Evolutionary conservation across 2,888 invertebrate species (phyloP).

Genomic region (Charanyca ferruginea): DNA sequence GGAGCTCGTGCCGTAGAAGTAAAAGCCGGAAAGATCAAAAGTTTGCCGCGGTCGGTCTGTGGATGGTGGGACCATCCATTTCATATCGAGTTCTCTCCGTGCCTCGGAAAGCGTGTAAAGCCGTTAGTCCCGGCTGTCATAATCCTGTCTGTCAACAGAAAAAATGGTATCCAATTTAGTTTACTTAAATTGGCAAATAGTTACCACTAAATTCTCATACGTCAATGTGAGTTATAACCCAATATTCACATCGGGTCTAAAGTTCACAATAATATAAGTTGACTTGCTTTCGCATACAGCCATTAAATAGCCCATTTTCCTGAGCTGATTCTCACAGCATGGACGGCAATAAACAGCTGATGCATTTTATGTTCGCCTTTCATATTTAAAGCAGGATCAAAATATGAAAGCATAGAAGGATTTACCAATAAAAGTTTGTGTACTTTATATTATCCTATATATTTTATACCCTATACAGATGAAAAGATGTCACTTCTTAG

Average conservation of each 20-base stretch:
- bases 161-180: background rate
- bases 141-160: background rate
- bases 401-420: conserved; percentile 35
- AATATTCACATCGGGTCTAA: conserved; percentile 32
- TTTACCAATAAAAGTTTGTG: conserved; percentile 45
- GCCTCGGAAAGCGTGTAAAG: no score
- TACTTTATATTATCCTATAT: conserved; percentile 38
- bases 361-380: conserved; percentile 52
- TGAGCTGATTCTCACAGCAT: conserved; percentile 45
- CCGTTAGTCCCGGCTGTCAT: no score
- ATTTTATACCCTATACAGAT: conserved; percentile 19
- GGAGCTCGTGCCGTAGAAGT: no score
- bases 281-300: conserved; percentile 14
- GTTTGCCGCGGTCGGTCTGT: no score
- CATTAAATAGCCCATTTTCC: conserved; percentile 54
- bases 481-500: background rate
- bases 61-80: no score
- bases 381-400: conserved; percentile 48
- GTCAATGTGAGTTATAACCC: conserved; percentile 28
- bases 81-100: no score
- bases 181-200: conserved; percentile 15
- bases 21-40: no score
- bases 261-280: conserved; percentile 39
- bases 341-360: conserved; percentile 51
- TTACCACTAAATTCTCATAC: conserved; percentile 3